Percentiles rank a stretch among this genome's conserved stretches.
These are phyloP conservation scores for Rhinolophus sinicus DNA, from an alignment of 2,113 vertebrate genomes.

Conservation along the genomic window DNA sequence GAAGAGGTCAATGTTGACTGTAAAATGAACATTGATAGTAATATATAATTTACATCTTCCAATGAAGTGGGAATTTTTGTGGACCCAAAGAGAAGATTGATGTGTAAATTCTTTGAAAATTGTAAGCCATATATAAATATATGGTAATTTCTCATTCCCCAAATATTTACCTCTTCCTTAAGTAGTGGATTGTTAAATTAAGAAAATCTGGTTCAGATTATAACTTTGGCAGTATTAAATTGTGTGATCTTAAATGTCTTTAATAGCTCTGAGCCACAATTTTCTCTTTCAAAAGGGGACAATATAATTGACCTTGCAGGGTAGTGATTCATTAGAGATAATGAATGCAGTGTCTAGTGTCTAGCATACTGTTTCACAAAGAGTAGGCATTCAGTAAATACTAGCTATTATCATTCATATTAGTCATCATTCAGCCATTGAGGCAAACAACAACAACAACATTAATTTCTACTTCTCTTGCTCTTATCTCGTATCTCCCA, in stretches of 20 bases:
- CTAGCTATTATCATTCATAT: not conserved
- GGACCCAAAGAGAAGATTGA: not conserved
- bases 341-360: not conserved
- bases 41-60: not conserved
- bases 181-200: not conserved
- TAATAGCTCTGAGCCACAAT: not conserved
- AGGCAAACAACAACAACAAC: not conserved
- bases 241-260: not conserved
- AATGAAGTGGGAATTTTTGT: not conserved
- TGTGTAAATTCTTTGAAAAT: not conserved
- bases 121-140: not conserved
- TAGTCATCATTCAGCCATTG: not conserved
- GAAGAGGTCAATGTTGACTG: not conserved
- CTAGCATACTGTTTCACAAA: not conserved
- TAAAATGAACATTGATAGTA: not conserved
- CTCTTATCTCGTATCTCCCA: not conserved
- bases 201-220: slow-evolving; percentile 19
- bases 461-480: not conserved
- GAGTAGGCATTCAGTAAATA: not conserved
- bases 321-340: not conserved
- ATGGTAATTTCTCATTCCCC: not conserved
- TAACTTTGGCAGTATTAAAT: not conserved
- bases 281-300: not conserved
- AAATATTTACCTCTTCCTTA: not conserved
- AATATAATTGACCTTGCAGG: not conserved